Evolutionary conservation across 2,888 invertebrate genomes (phyloP).

Genomic region (Rhingia rostrata): DNA sequence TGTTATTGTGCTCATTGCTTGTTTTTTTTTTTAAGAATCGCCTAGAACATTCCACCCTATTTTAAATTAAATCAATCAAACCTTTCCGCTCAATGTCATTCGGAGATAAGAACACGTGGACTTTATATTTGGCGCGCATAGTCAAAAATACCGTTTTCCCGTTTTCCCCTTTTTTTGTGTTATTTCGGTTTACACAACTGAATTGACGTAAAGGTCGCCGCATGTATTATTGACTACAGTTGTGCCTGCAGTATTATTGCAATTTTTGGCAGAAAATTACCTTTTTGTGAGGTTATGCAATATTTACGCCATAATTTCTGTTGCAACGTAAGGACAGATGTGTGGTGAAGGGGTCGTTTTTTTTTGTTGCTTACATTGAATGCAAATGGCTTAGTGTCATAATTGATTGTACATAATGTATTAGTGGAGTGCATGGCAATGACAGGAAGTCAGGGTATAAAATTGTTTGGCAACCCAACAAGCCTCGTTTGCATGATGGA

Average conservation of each 20-base stretch:
- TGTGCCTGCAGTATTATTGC: conserved; percentile 25
- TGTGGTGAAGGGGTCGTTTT: too few relatives aligned
- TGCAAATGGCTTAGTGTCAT: conserved; percentile 64
- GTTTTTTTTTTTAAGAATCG: conserved; percentile 12
- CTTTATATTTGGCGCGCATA: conserved; percentile 44
- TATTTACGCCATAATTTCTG: conserved; percentile 50
- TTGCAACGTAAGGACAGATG: conserved; percentile 28
- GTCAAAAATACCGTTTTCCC: conserved; percentile 5
- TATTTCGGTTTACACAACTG: conserved; percentile 34
- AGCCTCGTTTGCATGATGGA: not conserved
- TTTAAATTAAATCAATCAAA: conserved; percentile 28
- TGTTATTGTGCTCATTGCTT: not conserved
- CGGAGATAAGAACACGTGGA: conserved; percentile 13
- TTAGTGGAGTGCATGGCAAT: conserved; percentile 38
- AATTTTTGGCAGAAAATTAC: conserved; percentile 63
- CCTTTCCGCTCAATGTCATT: conserved; percentile 2
- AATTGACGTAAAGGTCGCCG: conserved; percentile 53
- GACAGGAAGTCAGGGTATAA: conserved; percentile 49
- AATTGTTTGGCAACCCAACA: conserved; percentile 39
- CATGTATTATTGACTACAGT: conserved; percentile 3
- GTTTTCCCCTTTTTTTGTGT: not conserved
- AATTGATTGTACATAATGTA: conserved; percentile 36
- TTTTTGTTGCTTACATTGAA: conserved; percentile 31
- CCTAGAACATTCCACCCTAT: not conserved
- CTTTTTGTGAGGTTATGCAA: conserved; percentile 58